Evolutionary conservation across 2,797 vertebrate species (phyloP).

Genomic region (Squalus acanthias): DNA sequence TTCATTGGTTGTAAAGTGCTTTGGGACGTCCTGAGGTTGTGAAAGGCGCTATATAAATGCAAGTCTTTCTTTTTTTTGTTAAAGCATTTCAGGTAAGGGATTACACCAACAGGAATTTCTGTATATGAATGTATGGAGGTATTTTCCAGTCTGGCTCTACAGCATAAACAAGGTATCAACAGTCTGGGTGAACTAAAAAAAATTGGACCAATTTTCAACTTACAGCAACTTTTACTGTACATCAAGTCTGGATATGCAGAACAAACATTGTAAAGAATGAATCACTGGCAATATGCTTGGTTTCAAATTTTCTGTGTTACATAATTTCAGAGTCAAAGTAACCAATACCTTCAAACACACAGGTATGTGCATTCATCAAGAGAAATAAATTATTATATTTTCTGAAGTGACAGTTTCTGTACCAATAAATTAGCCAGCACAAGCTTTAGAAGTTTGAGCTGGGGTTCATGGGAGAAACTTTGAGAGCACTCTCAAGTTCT

Average conservation of each 20-base stretch:
- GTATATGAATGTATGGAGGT: background rate
- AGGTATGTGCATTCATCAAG: background rate
- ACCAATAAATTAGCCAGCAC: background rate
- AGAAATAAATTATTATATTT: conserved; percentile 3
- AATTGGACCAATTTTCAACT: background rate
- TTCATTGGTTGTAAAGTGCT: no score
- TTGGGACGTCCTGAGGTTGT: no score
- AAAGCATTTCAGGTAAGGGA: background rate
- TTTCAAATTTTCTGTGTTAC: background rate
- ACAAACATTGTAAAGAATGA: background rate
- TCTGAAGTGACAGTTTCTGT: background rate
- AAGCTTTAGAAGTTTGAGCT: background rate
- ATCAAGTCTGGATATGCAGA: background rate
- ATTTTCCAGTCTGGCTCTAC: background rate
- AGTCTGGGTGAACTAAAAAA: background rate
- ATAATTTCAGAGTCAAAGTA: background rate
- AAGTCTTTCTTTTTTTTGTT: no score
- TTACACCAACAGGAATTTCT: background rate
- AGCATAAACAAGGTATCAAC: background rate
- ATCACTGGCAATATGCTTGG: background rate
- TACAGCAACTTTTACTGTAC: background rate
- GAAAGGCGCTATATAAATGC: no score
- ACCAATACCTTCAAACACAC: background rate
- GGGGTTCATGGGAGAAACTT: background rate
- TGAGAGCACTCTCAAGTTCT: background rate